These are phyloP conservation scores for Ptiloglossa arizonensis DNA, from an alignment of 1,140 invertebrate genomes.

Conservation along the genomic window DNA sequence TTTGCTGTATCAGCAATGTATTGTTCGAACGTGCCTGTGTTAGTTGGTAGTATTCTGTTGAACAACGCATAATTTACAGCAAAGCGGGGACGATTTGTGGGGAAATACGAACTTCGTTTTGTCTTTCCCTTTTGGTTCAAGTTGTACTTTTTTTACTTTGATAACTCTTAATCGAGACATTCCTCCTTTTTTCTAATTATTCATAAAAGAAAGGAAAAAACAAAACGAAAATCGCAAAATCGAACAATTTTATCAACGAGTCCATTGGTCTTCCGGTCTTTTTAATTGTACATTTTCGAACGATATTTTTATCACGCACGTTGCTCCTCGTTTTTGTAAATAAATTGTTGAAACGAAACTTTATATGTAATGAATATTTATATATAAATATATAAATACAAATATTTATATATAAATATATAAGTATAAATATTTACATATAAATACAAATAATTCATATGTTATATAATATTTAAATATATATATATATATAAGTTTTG, in stretches of 20 bases:
- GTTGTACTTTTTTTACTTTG: neutral
- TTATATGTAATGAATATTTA: no score
- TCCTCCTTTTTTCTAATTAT: neutral
- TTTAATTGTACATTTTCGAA: slow-evolving; percentile 4
- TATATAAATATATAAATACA: no score
- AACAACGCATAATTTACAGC: neutral
- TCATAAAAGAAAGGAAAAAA: neutral
- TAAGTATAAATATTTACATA: no score
- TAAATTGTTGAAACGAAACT: neutral
- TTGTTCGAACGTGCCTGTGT: neutral
- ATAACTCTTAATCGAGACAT: neutral
- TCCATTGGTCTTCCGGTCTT: slow-evolving; percentile 14
- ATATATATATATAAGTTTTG: no score
- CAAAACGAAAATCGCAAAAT: neutral
- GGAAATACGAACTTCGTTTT: neutral
- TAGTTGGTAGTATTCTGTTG: neutral
- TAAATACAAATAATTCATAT: no score
- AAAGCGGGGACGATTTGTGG: neutral
- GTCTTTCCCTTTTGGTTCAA: neutral
- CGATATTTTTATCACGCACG: neutral
- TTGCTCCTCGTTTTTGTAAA: slow-evolving; percentile 6
- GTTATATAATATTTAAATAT: no score
- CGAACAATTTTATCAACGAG: neutral
- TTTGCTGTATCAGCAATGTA: slow-evolving; percentile 50
- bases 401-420: no score